Evolutionary conservation across 2,797 vertebrate genomes (phyloP), one percentile per base, ranked within the genome.

Genomic region (Arremon brunneinucha): DNA sequence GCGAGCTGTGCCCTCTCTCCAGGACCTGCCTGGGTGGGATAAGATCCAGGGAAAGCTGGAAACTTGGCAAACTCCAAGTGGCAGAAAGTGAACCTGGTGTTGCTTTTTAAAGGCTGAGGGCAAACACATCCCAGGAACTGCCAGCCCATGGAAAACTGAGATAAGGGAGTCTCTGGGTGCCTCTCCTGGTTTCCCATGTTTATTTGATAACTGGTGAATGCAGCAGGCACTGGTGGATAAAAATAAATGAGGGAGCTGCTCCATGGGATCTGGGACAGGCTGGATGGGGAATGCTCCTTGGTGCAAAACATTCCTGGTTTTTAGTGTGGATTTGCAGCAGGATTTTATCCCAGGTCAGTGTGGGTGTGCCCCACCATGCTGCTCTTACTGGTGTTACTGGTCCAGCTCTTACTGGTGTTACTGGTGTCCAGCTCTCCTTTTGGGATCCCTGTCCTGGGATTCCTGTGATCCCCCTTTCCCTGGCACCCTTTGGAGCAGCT

Each of bases 391-490:
- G 59, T 83, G 60, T 32, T 39, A 50, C 91, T 70, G 74, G 72
- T 80, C 47, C 50, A 44, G 2, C 0, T 3, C 49, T 41, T 21
- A 3, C 69, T 81, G 87, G 57, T 83, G 67, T 30, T 39, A 60
- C 91, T 69, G 72, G 18, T 17, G 72, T 81, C 62, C 52, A 46
- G 2, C 0, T 24, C 2, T 59, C 14, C 22, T 44, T 19, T 46
- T 32, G 49, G 56, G 63, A 59, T 89, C 34, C 47, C 49, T 55
- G 35, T 10, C 22, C 68, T 0, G 3, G 18, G 5, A 11, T 52
- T 4, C 0, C 32, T 17, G 12, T 0, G 0, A 23, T 65, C 32
- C 30, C 39, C 34, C 34, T 52, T 67, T 9, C 59, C 0, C 0
- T 46, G 60, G 49, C 18, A 13, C 10, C 0, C 0, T 49, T 44